Conservation (phyloP, 2,888 invertebrate genomes). For the Arctia plantaginis region DNA sequence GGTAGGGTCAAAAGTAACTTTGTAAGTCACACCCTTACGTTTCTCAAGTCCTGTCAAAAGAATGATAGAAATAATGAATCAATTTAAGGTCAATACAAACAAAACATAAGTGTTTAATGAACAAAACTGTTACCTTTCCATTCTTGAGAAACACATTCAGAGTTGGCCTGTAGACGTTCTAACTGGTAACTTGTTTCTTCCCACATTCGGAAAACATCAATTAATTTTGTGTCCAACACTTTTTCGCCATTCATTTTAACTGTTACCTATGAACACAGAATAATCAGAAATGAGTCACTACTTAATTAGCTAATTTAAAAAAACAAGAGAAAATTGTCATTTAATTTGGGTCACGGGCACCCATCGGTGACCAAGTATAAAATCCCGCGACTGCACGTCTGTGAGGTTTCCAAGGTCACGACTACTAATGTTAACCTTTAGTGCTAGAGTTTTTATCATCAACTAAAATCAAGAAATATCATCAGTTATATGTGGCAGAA, state of each 20-base stretch:
- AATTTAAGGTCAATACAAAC: not conserved
- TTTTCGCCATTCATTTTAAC: slow-evolving; percentile 87
- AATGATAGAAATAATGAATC: not conserved
- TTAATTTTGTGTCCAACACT: slow-evolving; percentile 88
- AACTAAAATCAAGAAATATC: too few species aligned
- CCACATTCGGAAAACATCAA: slow-evolving; percentile 93
- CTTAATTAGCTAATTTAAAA: not conserved
- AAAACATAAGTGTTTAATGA: not conserved
- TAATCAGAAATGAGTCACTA: not conserved
- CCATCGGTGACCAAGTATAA: too few species aligned
- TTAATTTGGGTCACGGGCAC: too few species aligned
- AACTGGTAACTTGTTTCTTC: slow-evolving; percentile 97
- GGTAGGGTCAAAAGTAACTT: slow-evolving; percentile 90
- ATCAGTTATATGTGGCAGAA: too few species aligned
- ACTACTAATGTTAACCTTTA: too few species aligned
- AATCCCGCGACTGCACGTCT: too few species aligned
- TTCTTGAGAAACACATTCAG: slow-evolving; percentile 92
- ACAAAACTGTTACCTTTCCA: slow-evolving; percentile 82
- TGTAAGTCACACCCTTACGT: slow-evolving; percentile 91
- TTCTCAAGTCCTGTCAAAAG: slow-evolving; percentile 83
- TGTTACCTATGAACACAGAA: slow-evolving; percentile 65
- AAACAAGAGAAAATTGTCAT: not conserved
- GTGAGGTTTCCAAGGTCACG: too few species aligned
- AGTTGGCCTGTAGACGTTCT: slow-evolving; percentile 94
- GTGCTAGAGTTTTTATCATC: too few species aligned